These are phyloP conservation scores for Aspidoscelis tigris DNA, from an alignment of 2,113 vertebrate genomes.

Conservation along the genomic window DNA sequence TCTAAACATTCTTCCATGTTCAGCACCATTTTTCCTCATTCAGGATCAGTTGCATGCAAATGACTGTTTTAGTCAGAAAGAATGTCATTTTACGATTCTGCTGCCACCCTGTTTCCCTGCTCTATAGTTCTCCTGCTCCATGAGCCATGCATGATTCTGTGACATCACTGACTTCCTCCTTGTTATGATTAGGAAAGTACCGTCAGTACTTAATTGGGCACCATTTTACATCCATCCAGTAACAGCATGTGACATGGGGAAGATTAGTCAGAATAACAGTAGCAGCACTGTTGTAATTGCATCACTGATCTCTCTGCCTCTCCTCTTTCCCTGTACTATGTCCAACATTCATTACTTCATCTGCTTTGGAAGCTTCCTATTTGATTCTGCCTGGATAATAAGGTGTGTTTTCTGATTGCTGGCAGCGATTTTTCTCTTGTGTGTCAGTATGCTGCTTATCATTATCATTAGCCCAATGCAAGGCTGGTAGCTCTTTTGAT, in stretches of 20 bases:
- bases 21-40: background rate
- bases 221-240: too few relatives aligned
- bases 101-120: background rate
- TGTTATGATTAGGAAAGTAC: background rate
- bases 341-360: conserved; percentile 36
- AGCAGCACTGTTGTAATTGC: conserved; percentile 25
- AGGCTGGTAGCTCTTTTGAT: conserved; percentile 34
- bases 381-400: conserved; percentile 26
- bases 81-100: background rate
- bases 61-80: too few relatives aligned
- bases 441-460: conserved; percentile 47
- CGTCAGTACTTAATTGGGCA: background rate
- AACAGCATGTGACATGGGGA: background rate
- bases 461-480: conserved; percentile 44
- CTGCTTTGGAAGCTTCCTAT: conserved; percentile 28
- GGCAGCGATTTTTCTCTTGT: conserved; percentile 39
- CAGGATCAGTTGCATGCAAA: too few relatives aligned
- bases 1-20: too few relatives aligned
- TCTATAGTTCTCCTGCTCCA: background rate
- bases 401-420: conserved; percentile 19
- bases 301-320: conserved; percentile 10
- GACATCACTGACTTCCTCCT: background rate
- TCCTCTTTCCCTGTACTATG: conserved; percentile 21
- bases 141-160: background rate
- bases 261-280: background rate